A percentile compares a stretch with the other conserved stretches of the same genome.
These are phyloP conservation scores for Bucco capensis DNA, from an alignment of 2,113 vertebrate species.

Conservation along the genomic window DNA sequence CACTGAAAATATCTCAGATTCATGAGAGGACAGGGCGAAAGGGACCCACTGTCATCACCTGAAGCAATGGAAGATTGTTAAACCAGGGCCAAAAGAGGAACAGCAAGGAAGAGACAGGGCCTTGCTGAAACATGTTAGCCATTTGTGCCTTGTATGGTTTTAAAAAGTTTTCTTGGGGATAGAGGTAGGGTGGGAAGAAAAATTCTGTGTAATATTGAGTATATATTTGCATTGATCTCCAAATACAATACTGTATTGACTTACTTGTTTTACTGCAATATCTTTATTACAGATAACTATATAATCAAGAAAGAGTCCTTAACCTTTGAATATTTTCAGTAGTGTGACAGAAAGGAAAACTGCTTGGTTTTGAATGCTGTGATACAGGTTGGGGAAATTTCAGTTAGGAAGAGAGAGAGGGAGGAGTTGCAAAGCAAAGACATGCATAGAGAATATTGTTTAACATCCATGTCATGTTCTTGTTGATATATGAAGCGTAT, in stretches of 20 bases:
- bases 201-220: slow-evolving; percentile 10
- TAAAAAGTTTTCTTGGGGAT: slow-evolving; percentile 43
- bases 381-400: background rate
- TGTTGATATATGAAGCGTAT: background rate
- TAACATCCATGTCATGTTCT: background rate
- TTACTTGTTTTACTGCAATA: slow-evolving; percentile 41
- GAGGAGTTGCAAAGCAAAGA: background rate
- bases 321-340: background rate
- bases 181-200: background rate
- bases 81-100: slow-evolving; percentile 69
- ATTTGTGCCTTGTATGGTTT: slow-evolving; percentile 75
- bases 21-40: slow-evolving; percentile 92
- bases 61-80: slow-evolving; percentile 56
- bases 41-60: slow-evolving; percentile 95
- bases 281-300: slow-evolving; percentile 18
- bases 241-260: slow-evolving; percentile 24
- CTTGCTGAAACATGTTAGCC: slow-evolving; percentile 52
- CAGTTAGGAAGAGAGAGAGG: background rate
- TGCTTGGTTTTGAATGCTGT: background rate
- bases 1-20: slow-evolving; percentile 95
- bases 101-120: slow-evolving; percentile 39
- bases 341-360: background rate
- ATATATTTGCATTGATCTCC: slow-evolving; percentile 38
- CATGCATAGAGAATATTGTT: background rate
- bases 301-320: slow-evolving; percentile 21